Base-by-base conservation (phyloP, 2,888 invertebrate genomes). In the Eledona agricola region DNA sequence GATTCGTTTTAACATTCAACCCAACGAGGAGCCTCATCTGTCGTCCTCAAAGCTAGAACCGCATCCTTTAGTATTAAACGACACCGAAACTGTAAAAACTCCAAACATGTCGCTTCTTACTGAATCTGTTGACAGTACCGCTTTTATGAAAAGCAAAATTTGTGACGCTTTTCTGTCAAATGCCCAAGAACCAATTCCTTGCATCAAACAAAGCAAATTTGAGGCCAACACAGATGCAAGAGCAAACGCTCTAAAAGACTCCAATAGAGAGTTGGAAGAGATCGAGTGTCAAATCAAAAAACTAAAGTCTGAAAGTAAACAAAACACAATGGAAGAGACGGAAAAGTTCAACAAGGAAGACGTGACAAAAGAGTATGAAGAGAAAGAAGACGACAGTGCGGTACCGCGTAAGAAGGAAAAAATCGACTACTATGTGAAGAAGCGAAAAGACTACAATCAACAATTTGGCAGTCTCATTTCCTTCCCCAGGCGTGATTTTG, bases 151-250 rank as follows among this genome's bases (percentile, higher is more conserved):
- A 55, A 71, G 69, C 57, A 81, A 80, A 69, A 79, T 83, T 66
- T 72, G 77, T 13, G 84, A 85, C 62, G 84, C 84, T 1, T 79
- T 81, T 65, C 71, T 85, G 35, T 84, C 84, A 2, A 81, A 80
- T 57, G 82, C 80, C 11, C 81, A 81, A 62, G 84, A 84, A 58
- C 79, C 79, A 69, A 78, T 83, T 43, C 53, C 62, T 6, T 40
- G 59, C 17, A 25, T 43, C 10, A 46, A 40, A 5, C 52, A 57
- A 6, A 51, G 47, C 7, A 42, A 57, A 22, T 51, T 58, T 6
- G 23, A 55, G 2, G 65, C 62, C 10, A 22, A 32, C 11, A 23
- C 9, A 13, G 31, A n/a, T 32, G 29, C 60, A 52, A 9, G 59
- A 62, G 37, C 45, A 5, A 12, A 4, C 4, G 17, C 16, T 1